Conservation (phyloP, 2,888 invertebrate genomes). For the Agriopis leucophaearia region DNA sequence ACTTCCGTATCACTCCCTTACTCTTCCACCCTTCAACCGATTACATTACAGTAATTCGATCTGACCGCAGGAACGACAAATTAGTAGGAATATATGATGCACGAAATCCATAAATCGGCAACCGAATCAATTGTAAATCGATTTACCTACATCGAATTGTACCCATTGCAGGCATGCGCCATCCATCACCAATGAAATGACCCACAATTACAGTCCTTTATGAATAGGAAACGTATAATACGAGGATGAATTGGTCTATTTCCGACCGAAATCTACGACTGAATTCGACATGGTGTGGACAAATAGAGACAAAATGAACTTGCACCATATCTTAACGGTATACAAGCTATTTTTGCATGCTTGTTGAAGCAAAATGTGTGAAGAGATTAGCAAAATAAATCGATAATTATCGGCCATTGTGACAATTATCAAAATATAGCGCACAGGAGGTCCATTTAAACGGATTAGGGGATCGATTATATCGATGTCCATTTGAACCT, state of each 20-base stretch:
- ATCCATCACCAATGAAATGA: conserved; percentile 44
- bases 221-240: conserved; percentile 58
- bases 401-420: conserved; percentile 41
- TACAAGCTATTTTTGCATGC: conserved; percentile 19
- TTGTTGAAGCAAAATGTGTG: conserved; percentile 10
- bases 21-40: conserved; percentile 27
- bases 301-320: conserved; percentile 23
- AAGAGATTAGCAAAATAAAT: conserved; percentile 41
- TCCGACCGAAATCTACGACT: conserved; percentile 72
- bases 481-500: conserved; percentile 15
- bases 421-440: conserved; percentile 41
- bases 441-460: conserved; percentile 30
- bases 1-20: conserved; percentile 22
- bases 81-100: conserved; percentile 42
- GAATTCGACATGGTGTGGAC: conserved; percentile 46
- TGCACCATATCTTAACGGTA: conserved; percentile 13
- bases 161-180: conserved; percentile 37
- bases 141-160: conserved; percentile 70
- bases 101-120: conserved; percentile 38
- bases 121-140: conserved; percentile 62
- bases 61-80: conserved; percentile 42
- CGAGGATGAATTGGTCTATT: conserved; percentile 78
- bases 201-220: conserved; percentile 45
- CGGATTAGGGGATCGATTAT: conserved; percentile 16
- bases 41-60: conserved; percentile 38